These are phyloP conservation scores for Panagrolaimus sp. DNA, from an alignment of 1,140 invertebrate species.

Conservation along the genomic window DNA sequence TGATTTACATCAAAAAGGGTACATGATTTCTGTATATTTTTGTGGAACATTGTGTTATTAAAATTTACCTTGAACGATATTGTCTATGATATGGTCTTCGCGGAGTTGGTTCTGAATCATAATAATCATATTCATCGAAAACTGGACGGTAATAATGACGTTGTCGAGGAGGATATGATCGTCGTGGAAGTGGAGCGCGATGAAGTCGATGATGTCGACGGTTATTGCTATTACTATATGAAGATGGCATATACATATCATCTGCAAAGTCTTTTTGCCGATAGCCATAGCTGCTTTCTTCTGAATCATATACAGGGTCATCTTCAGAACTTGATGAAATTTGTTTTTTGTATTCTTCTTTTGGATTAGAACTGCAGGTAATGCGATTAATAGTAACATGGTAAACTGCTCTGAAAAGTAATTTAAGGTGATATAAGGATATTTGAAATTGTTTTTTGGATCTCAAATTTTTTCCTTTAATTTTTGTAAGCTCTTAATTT, in stretches of 20 bases:
- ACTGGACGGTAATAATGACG: constrained; percentile 20
- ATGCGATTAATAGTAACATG: constrained; percentile 29
- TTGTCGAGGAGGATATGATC: constrained; percentile 8
- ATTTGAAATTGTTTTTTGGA: neutral
- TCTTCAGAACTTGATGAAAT: neutral
- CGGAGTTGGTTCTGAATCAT: constrained; percentile 27
- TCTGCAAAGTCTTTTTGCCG: neutral
- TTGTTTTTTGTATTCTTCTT: constrained; percentile 16
- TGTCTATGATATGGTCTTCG: neutral
- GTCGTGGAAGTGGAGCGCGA: neutral
- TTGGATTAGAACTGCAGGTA: constrained; percentile 21
- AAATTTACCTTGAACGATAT: too few species aligned
- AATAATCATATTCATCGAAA: constrained; percentile 37
- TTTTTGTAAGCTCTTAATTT: too few species aligned
- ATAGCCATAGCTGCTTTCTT: neutral
- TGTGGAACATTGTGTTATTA: too few species aligned
- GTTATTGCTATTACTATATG: neutral
- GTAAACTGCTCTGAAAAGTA: constrained; percentile 26
- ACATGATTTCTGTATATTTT: too few species aligned
- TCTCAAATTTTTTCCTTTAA: too few species aligned
- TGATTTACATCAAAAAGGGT: too few species aligned
- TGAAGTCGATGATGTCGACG: neutral
- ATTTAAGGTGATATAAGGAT: neutral
- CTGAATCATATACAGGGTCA: neutral
- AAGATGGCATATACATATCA: neutral